A percentile compares a stretch with the other conserved stretches of the same genome.
phyloP scores from a whole-genome alignment of 2,888 invertebrate genomes.

The Melanchra persicariae region DNA sequence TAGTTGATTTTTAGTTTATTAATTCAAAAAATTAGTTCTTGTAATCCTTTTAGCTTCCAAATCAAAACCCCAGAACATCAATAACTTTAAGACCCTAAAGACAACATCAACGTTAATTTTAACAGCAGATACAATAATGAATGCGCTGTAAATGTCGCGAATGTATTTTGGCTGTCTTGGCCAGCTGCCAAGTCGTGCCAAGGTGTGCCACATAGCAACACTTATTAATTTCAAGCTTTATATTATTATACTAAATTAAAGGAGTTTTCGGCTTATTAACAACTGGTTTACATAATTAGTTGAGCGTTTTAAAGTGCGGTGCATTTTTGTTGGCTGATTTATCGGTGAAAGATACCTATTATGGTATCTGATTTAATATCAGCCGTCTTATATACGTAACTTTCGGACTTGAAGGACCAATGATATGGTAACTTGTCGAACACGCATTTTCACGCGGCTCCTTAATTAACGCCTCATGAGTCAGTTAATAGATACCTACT shows the following conservation, averaged over 20 bases:
- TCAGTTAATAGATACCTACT: no score
- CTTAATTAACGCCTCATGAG: background rate
- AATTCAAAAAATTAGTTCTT: background rate
- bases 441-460: background rate
- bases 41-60: background rate
- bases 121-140: slow-evolving; percentile 32
- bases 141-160: slow-evolving; percentile 37
- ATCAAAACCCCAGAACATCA: slow-evolving; percentile 5
- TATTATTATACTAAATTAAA: slow-evolving; percentile 27
- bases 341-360: background rate
- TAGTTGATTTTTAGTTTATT: background rate
- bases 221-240: slow-evolving; percentile 37
- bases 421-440: background rate
- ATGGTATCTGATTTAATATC: slow-evolving; percentile 1
- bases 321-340: slow-evolving; percentile 40
- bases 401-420: background rate
- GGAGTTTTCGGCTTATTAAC: slow-evolving; percentile 30
- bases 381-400: background rate
- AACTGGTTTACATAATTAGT: slow-evolving; percentile 41
- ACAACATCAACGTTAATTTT: slow-evolving; percentile 15
- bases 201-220: slow-evolving; percentile 49
- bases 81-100: slow-evolving; percentile 5
- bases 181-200: slow-evolving; percentile 55
- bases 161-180: slow-evolving; percentile 54
- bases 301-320: slow-evolving; percentile 36